Base-by-base conservation (phyloP, 2,888 invertebrate genomes). In the Scaptomyza flava region DNA sequence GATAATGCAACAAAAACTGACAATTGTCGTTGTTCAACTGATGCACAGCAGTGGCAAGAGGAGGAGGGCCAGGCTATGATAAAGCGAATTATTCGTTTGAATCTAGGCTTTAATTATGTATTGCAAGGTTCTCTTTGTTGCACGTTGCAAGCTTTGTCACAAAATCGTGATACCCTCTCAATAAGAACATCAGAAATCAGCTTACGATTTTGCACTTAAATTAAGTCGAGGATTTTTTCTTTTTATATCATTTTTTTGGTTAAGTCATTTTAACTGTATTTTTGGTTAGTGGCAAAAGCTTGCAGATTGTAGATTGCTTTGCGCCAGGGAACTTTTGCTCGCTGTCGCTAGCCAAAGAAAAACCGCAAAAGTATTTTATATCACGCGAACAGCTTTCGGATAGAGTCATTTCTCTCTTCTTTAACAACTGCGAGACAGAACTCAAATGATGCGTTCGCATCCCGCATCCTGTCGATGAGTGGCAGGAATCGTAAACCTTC, bases 1-100 rank as follows among this genome's bases (percentile, higher is more conserved):
- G 84, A 84, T 87, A 87, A 85, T 82, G 77, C 73, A 79, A 68
- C 79, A 77, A 73, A 76, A 73, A 76, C 72, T 73, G 83, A 71
- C 85, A 82, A 79, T 82, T 77, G 87, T 67, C 64, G 80, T 66
- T 64, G 58, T 60, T 66, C 66, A 70, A 62, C 48, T 63, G 68
- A 61, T 59, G 60, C 52, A 7, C 14, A 47, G 27, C 14, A 11
- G 7, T 11, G 11, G 17, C 41, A 12, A 14, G 27, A 34, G 23
- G 3, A 23, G 0, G 4, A 23, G n/a, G n/a, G 23, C 23, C 1
- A 27, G 27, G 27, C 27, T 27, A 27, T 27, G 27, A 6, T 23
- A 27, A 27, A 6, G 27, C 6, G 6, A 27, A 6, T 27, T 27
- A 27, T 6, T 27, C 27, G 27, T 27, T 27, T 6, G 6, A 27